Conservation (phyloP, 2,797 vertebrate species). For the Hypotaenidia philippensis region DNA sequence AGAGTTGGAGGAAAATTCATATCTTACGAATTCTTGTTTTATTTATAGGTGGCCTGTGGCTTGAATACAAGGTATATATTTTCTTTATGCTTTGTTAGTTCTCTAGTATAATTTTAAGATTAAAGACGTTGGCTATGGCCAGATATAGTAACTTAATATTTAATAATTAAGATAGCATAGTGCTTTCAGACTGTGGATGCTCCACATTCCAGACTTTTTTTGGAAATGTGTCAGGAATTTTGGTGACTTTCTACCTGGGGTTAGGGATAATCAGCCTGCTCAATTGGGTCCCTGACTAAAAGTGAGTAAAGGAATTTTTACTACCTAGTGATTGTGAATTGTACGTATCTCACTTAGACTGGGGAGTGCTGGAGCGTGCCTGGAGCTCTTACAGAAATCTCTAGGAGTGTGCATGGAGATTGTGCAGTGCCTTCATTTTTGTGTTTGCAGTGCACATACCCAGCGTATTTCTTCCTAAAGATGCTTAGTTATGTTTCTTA, state of each 20-base stretch:
- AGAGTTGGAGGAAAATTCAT: not conserved
- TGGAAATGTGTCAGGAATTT: not conserved
- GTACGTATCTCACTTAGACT: not conserved
- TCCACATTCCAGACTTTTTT: not conserved
- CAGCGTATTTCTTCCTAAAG: not conserved
- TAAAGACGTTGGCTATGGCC: not conserved
- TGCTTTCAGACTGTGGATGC: not conserved
- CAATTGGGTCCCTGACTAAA: not conserved
- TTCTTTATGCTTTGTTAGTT: slow-evolving; percentile 13
- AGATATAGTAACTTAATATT: not conserved
- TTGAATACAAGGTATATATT: slow-evolving; percentile 76
- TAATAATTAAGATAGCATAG: not conserved
- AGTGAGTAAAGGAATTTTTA: not conserved
- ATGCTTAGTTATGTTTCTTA: not conserved
- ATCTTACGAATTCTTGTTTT: slow-evolving; percentile 49
- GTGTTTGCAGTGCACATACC: not conserved
- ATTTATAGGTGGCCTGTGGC: slow-evolving; percentile 77
- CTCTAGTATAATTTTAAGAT: not conserved
- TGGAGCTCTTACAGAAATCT: not conserved
- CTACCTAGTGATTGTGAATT: not conserved
- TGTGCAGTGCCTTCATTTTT: not conserved
- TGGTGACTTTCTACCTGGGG: accelerated
- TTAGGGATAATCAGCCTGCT: not conserved
- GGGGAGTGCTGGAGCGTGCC: not conserved
- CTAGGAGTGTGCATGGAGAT: not conserved